Percentiles rank a stretch among this genome's conserved stretches.
Evolutionary conservation across 2,888 invertebrate species (phyloP).

Genomic region (Nemoura dubitans): DNA sequence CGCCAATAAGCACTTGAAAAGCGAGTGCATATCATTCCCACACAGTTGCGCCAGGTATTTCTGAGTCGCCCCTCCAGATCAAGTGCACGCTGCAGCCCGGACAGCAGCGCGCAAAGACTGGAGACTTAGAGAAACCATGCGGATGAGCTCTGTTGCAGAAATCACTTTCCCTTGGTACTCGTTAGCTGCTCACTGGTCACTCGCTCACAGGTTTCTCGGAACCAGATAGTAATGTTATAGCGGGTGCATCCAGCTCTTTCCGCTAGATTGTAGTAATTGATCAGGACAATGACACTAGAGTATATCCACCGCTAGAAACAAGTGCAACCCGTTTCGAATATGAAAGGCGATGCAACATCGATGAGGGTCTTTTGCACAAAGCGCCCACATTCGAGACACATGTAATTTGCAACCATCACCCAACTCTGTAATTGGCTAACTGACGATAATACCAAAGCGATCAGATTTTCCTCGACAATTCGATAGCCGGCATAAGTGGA

Average conservation of each 20-base stretch:
- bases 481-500: no score
- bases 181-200: background rate
- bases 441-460: no score
- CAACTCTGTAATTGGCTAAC: no score
- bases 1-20: background rate
- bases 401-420: no score
- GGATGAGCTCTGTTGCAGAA: background rate
- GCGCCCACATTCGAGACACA: background rate
- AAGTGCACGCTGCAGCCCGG: no score
- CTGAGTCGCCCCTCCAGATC: background rate
- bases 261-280: constrained; percentile 12
- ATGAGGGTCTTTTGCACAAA: background rate
- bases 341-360: background rate
- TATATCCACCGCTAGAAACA: background rate
- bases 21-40: background rate
- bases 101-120: no score
- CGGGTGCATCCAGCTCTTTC: background rate
- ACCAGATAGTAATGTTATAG: background rate
- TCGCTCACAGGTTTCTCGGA: background rate
- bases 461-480: no score
- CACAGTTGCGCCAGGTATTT: background rate
- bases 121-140: background rate
- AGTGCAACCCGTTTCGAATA: background rate
- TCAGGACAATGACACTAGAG: background rate
- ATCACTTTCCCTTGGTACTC: background rate